Evolutionary conservation across 1,140 invertebrate species (phyloP).

Genomic region (Pogonognathellus flavescens): DNA sequence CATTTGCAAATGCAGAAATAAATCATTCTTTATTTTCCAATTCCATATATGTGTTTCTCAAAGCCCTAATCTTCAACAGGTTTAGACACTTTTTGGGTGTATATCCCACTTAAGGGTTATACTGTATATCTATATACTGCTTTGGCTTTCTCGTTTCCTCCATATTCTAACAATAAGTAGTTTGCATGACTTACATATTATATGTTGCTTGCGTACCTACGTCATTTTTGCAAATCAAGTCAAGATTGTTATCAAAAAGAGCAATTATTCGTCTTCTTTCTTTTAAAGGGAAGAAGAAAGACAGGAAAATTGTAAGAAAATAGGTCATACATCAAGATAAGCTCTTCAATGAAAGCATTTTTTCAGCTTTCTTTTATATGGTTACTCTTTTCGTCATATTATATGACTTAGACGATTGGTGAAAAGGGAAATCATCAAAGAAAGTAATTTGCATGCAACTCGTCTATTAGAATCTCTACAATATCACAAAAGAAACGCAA

Average conservation of each 20-base stretch:
- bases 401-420: background rate
- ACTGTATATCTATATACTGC: too few species aligned
- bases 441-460: conserved; percentile 39
- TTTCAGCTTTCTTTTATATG: background rate
- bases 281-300: background rate
- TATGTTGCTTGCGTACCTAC: background rate
- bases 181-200: background rate
- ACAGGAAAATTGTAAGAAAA: conserved; percentile 2
- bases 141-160: background rate
- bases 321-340: conserved; percentile 25
- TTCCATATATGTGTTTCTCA: conserved; percentile 1
- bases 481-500: background rate
- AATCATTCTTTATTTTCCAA: conserved; percentile 32
- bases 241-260: conserved; percentile 4
- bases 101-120: background rate
- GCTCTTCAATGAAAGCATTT: conserved; percentile 7
- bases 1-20: background rate
- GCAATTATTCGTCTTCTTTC: background rate
- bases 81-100: background rate
- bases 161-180: background rate
- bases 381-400: background rate
- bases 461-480: background rate
- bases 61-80: background rate
- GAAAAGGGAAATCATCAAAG: conserved; percentile 1
- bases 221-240: background rate